These are phyloP conservation scores for Habrosyne pyritoides DNA, from an alignment of 2,888 invertebrate species.

Conservation along the genomic window DNA sequence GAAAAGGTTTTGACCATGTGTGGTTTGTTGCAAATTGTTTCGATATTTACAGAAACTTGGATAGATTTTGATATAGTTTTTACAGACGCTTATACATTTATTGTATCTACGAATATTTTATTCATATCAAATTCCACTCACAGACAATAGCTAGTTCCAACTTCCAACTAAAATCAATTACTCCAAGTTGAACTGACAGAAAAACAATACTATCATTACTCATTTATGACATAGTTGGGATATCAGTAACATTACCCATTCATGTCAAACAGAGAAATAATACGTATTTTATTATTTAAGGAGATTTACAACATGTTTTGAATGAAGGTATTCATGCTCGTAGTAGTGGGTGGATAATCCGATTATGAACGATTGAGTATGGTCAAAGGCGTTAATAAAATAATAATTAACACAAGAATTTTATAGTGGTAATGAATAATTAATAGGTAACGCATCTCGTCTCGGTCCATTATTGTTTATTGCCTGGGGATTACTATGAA, in stretches of 20 bases:
- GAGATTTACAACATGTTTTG: constrained; percentile 12
- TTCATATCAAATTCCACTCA: background rate
- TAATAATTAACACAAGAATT: background rate
- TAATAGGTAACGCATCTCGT: background rate
- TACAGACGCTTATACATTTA: background rate
- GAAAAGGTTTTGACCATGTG: background rate
- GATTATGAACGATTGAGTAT: constrained; percentile 22
- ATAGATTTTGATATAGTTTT: background rate
- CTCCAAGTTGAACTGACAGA: background rate
- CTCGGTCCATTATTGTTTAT: background rate
- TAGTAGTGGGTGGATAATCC: constrained; percentile 28
- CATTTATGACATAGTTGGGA: background rate
- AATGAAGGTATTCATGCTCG: constrained; percentile 13
- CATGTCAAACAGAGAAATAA: background rate
- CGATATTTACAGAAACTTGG: background rate
- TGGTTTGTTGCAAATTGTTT: background rate
- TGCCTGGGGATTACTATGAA: background rate
- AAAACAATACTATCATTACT: background rate
- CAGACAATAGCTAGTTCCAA: background rate
- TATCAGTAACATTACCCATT: background rate
- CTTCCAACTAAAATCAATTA: background rate
- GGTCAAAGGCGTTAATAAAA: constrained; percentile 7
- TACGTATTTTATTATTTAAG: background rate
- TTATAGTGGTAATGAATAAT: background rate
- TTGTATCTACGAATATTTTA: background rate